Evolutionary conservation across 1,140 invertebrate species (phyloP).

Genomic region (Aphaenogaster ashmeadi): DNA sequence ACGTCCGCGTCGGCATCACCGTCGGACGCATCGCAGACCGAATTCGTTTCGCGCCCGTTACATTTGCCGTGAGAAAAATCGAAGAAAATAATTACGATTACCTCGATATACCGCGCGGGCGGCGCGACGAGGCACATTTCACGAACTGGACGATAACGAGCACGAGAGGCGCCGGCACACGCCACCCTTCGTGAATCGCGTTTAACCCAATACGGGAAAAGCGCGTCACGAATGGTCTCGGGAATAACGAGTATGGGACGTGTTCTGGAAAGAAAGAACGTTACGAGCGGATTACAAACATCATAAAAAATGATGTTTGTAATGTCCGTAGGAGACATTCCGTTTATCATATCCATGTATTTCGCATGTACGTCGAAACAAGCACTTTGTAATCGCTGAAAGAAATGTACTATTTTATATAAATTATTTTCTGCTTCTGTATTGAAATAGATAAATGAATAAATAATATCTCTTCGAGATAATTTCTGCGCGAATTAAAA

Average conservation of each 20-base stretch:
- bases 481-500: background rate
- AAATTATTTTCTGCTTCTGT: background rate
- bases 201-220: constrained; percentile 74
- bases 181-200: constrained; percentile 74
- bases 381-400: background rate
- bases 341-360: background rate
- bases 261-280: constrained; percentile 44
- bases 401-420: background rate
- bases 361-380: background rate
- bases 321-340: background rate
- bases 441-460: background rate
- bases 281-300: background rate
- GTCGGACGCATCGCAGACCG: constrained; percentile 49
- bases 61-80: constrained; percentile 53
- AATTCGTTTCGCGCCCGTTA: constrained; percentile 54
- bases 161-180: constrained; percentile 70
- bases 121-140: constrained; percentile 64
- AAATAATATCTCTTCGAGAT: background rate
- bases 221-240: constrained; percentile 73
- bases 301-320: constrained; percentile 31
- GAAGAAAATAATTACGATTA: constrained; percentile 70
- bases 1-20: constrained; percentile 32
- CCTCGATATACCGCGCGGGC: constrained; percentile 43
- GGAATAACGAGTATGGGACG: constrained; percentile 30
- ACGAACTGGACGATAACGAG: constrained; percentile 71